Evolutionary conservation across 2,113 vertebrate species (phyloP).

Genomic region (Pedetes capensis): DNA sequence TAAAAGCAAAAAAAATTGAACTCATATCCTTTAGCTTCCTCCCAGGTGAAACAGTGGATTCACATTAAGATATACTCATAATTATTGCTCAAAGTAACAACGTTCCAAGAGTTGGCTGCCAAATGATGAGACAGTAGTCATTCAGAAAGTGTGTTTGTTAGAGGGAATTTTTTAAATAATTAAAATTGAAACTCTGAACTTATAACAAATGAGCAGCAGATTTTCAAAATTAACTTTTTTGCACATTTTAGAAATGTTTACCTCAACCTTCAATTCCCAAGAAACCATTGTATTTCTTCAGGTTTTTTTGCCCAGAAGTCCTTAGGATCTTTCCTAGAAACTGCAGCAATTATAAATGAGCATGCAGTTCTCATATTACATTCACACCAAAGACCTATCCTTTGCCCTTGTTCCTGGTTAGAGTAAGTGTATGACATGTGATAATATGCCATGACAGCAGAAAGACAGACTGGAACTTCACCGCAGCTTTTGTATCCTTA

Average conservation of each 20-base stretch:
- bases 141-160: slow-evolving; percentile 78
- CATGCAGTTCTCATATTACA: background rate
- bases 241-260: slow-evolving; percentile 74
- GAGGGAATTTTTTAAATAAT: slow-evolving; percentile 78
- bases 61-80: background rate
- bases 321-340: slow-evolving; percentile 56
- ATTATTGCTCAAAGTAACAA: slow-evolving; percentile 47
- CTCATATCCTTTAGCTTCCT: slow-evolving; percentile 11
- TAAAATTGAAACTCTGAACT: slow-evolving; percentile 79
- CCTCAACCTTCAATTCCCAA: slow-evolving; percentile 69
- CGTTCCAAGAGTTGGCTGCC: slow-evolving; percentile 67
- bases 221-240: slow-evolving; percentile 80
- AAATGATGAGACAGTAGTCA: slow-evolving; percentile 70
- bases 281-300: slow-evolving; percentile 66
- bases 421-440: background rate
- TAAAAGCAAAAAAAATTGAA: slow-evolving; percentile 8
- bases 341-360: background rate
- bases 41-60: slow-evolving; percentile 17
- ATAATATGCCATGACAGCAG: background rate
- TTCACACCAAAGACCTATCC: background rate
- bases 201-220: slow-evolving; percentile 71
- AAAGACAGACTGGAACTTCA: background rate
- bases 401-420: slow-evolving; percentile 5
- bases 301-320: slow-evolving; percentile 27
- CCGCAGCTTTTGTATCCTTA: background rate